A percentile compares a stretch with the other conserved stretches of the same genome.
Conservation (phyloP, 2,888 invertebrate genomes). For the Apamea sordens region DNA sequence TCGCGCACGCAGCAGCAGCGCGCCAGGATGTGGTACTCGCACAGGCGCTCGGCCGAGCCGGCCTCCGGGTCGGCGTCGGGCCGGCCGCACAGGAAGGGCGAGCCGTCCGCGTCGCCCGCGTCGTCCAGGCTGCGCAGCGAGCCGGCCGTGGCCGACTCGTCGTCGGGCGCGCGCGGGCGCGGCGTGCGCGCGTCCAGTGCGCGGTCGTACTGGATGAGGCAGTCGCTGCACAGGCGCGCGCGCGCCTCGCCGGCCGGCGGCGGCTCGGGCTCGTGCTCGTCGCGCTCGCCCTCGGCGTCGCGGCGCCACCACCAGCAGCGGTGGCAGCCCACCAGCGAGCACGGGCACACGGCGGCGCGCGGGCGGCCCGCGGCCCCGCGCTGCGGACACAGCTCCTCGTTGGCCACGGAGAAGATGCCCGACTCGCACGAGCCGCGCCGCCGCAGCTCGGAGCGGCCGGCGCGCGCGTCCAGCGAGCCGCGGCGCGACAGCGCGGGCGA, state of each 20-base stretch:
- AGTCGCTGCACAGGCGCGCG: conserved; percentile 79
- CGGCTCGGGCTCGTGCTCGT: conserved; percentile 20
- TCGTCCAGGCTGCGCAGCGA: conserved; percentile 35
- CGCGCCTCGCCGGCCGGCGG: conserved; percentile 79
- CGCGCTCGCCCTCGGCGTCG: conserved; percentile 48
- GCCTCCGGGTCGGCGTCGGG: conserved; percentile 51
- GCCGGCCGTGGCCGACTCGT: conserved; percentile 14
- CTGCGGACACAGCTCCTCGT: conserved; percentile 92
- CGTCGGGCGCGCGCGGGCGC: conserved; percentile 89
- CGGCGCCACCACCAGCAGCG: conserved; percentile 87
- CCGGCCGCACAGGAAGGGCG: conserved; percentile 81
- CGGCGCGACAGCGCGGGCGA: conserved; percentile 81
- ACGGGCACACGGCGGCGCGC: conserved; percentile 82
- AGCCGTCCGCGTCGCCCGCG: conserved; percentile 90
- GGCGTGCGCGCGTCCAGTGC: conserved; percentile 66
- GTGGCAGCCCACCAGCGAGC: conserved; percentile 85
- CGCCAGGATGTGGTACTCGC: conserved; percentile 81
- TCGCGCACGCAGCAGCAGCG: conserved; percentile 82
- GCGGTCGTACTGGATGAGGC: conserved; percentile 54
- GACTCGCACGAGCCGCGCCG: conserved; percentile 96
- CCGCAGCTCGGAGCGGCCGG: conserved; percentile 71
- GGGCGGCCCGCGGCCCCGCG: conserved; percentile 74
- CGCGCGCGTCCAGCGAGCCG: conserved; percentile 67
- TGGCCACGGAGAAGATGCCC: conserved; percentile 97
- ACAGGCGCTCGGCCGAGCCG: conserved; percentile 63